A percentile compares a stretch with the other conserved stretches of the same genome.
These are phyloP conservation scores for Psettodes erumei DNA, from an alignment of 2,113 vertebrate genomes.

Conservation along the genomic window DNA sequence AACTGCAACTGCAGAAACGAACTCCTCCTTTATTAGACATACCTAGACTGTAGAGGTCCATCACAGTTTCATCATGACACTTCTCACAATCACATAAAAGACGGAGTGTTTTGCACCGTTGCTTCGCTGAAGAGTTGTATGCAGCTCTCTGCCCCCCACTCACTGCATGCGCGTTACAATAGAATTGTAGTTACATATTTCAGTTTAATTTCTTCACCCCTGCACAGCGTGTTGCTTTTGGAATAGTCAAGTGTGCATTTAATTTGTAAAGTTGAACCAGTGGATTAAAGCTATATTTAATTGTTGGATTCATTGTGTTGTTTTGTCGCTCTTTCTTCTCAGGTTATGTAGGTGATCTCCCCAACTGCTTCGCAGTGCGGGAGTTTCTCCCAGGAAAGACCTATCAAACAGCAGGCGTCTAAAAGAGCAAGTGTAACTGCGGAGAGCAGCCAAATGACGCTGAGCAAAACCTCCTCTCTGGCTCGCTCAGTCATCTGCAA, in stretches of 20 bases:
- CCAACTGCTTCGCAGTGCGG: not conserved
- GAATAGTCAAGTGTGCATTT: not conserved
- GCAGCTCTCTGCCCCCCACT: too few relatives aligned
- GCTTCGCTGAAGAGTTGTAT: too few relatives aligned
- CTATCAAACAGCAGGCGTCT: slow-evolving; percentile 8
- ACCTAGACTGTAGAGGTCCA: too few relatives aligned
- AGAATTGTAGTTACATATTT: too few relatives aligned
- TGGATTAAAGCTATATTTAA: not conserved
- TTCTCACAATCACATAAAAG: too few relatives aligned
- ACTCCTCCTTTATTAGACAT: too few relatives aligned
- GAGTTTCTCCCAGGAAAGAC: not conserved
- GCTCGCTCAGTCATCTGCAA: slow-evolving; percentile 9
- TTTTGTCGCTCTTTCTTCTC: not conserved
- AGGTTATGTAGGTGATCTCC: not conserved
- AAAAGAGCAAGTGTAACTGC: slow-evolving; percentile 8
- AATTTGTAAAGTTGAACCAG: not conserved
- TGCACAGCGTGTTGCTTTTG: not conserved
- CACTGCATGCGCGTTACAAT: too few relatives aligned
- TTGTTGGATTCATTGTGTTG: not conserved
- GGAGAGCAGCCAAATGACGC: not conserved
- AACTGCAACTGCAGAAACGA: too few relatives aligned
- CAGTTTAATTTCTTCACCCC: too few relatives aligned
- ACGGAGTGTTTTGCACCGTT: too few relatives aligned
- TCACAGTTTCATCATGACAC: too few relatives aligned
- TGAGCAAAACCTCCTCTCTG: not conserved